Base-by-base conservation (phyloP, 2,113 vertebrate genomes). In the Heteronetta atricapilla region DNA sequence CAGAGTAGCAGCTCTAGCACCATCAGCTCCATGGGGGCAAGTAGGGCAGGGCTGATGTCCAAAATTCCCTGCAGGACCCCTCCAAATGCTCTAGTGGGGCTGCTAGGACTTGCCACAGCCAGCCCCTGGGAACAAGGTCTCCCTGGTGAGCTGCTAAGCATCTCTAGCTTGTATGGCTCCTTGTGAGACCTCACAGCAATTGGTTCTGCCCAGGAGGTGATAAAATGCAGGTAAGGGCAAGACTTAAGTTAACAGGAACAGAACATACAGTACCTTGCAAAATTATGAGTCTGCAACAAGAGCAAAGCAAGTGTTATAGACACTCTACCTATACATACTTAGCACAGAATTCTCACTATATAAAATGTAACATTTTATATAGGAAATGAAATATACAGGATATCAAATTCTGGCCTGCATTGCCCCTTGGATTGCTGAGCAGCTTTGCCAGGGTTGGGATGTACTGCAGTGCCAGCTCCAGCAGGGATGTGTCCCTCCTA, bases 401-500 rank as follows among this genome's bases (percentile, higher is more conserved):
- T 55, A 70, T 10, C 10, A 34, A 74, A 86, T 67, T 70, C n/a
- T 59, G 86, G 19, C n/a, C 48, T 42, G 15, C 8, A 83, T 17
- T 28, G 52, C 18, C 46, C 33, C 33, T 81, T 42, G 36, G 42
- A 68, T 1, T 52, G 20, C 60, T 75, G 62, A 90, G 64, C 25
- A 82, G 58, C 52, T 72, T 48, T 31, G 19, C 40, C 44, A 52
- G 22, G 15, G 80, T 83, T 83, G 2, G 2, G 64, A 59, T 52
- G 34, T 36, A 28, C 25, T 70, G 20, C 13, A 42, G 46, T 33
- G 33, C 0, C 1, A 69, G 85, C 34, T 88, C 74, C 50, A 33
- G 60, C 66, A 85, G 69, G 85, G 76, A 83, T 72, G 14, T 60
- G 93, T 83, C 64, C 68, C 87, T 89, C 62, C 89, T 72, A 33